Evolutionary conservation across 64 coral and sea anemone genomes (phyloP).

Genomic region (Dendrophyllia cribrosa): DNA sequence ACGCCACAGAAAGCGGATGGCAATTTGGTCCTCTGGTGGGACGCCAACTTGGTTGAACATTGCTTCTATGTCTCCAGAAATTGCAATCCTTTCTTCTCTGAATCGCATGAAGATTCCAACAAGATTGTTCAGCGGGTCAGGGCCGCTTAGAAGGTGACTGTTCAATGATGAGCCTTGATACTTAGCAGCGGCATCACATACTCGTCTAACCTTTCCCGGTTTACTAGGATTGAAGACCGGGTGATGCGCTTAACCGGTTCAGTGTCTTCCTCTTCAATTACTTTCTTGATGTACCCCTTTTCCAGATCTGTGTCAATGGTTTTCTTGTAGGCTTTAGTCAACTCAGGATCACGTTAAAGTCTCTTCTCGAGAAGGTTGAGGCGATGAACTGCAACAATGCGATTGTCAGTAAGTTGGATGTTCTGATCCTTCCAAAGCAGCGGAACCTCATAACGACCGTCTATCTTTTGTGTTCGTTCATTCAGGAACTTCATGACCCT

Average conservation of each 20-base stretch:
- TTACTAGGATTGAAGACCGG: slow-evolving; percentile 7
- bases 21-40: neutral
- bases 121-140: slow-evolving; percentile 12
- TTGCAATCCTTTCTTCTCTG: slow-evolving; percentile 34
- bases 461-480: slow-evolving; percentile 6
- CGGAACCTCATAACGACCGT: slow-evolving; percentile 36
- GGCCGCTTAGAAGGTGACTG: slow-evolving; percentile 20
- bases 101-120: slow-evolving; percentile 33
- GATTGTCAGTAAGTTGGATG: neutral
- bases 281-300: slow-evolving; percentile 24
- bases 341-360: slow-evolving; percentile 4
- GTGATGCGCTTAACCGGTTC: neutral
- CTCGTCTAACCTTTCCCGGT: slow-evolving; percentile 25
- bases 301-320: slow-evolving; percentile 11
- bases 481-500: slow-evolving; percentile 27
- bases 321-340: neutral
- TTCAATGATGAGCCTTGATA: slow-evolving; percentile 39
- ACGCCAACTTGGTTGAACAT: slow-evolving; percentile 49
- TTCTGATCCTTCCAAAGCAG: neutral
- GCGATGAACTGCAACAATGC: neutral
- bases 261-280: slow-evolving; percentile 1
- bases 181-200: slow-evolving; percentile 46
- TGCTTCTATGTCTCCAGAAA: slow-evolving; percentile 42
- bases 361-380: slow-evolving; percentile 24
- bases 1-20: slow-evolving; percentile 10